Evolutionary conservation across 1,140 invertebrate genomes (phyloP).

Genomic region (Oppia nitens): DNA sequence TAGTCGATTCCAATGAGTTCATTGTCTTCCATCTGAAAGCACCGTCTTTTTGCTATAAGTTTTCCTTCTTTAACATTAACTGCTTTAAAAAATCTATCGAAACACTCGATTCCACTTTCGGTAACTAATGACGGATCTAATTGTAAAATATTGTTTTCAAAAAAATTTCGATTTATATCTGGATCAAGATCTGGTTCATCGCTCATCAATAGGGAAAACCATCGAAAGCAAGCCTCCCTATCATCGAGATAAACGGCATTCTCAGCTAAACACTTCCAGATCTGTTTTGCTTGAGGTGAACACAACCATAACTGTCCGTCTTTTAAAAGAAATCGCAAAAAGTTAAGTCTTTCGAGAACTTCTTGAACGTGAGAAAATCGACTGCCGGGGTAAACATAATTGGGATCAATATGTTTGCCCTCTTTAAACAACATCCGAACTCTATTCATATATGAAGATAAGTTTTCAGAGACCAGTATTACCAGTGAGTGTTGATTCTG

Average conservation of each 20-base stretch:
- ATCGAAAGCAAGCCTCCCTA: slow-evolving; percentile 90
- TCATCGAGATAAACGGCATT: slow-evolving; percentile 77
- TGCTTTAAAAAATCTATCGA: slow-evolving; percentile 87
- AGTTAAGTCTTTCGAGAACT: slow-evolving; percentile 83
- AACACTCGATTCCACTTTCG: slow-evolving; percentile 88
- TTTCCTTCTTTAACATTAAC: slow-evolving; percentile 92
- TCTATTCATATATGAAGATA: slow-evolving; percentile 77
- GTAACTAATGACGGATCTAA: slow-evolving; percentile 77
- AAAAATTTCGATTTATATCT: slow-evolving; percentile 88
- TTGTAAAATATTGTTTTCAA: slow-evolving; percentile 83
- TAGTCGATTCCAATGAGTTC: slow-evolving; percentile 92
- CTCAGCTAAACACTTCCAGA: slow-evolving; percentile 90
- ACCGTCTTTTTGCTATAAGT: slow-evolving; percentile 63
- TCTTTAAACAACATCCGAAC: slow-evolving; percentile 50
- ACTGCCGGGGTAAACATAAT: slow-evolving; percentile 63
- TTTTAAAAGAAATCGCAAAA: slow-evolving; percentile 48
- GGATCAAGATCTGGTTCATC: slow-evolving; percentile 93
- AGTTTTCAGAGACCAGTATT: slow-evolving; percentile 78
- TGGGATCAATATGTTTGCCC: slow-evolving; percentile 58
- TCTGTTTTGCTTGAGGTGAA: slow-evolving; percentile 86
- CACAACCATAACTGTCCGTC: slow-evolving; percentile 90
- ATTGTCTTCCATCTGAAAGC: slow-evolving; percentile 45
- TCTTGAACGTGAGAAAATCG: slow-evolving; percentile 80
- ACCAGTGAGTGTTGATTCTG: slow-evolving; percentile 82
- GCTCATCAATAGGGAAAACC: slow-evolving; percentile 88